These are phyloP conservation scores for Apotomis betuletana DNA, from an alignment of 2,888 invertebrate genomes.

Conservation along the genomic window DNA sequence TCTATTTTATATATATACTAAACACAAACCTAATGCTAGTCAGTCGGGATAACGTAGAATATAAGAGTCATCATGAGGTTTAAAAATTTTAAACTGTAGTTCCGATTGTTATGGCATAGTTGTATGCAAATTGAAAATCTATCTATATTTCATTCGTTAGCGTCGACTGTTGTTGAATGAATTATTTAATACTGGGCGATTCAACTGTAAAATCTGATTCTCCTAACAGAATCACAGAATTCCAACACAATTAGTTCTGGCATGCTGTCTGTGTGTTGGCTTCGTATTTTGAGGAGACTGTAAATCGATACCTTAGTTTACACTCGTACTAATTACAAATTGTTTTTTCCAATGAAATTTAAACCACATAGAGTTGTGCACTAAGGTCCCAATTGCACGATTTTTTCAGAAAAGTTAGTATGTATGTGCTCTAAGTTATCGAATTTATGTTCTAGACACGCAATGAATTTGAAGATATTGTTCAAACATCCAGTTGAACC, in stretches of 20 bases:
- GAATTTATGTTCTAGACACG: no score
- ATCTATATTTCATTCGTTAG: slow-evolving; percentile 40
- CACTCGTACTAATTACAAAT: no score
- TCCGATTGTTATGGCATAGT: slow-evolving; percentile 36
- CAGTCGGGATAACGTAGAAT: slow-evolving; percentile 66
- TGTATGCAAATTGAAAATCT: slow-evolving; percentile 22
- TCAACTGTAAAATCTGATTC: not conserved
- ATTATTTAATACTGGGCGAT: slow-evolving; percentile 19
- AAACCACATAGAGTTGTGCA: no score
- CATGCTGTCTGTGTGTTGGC: no score
- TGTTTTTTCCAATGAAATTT: no score
- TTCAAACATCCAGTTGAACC: slow-evolving; percentile 51
- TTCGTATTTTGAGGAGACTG: no score
- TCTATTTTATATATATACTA: slow-evolving; percentile 81
- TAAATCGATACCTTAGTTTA: no score
- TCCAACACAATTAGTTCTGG: no score
- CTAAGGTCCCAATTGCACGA: no score
- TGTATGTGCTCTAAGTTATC: no score
- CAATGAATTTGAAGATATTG: no score
- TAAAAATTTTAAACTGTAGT: slow-evolving; percentile 40
- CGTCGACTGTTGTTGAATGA: slow-evolving; percentile 34
- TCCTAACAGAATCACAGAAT: not conserved
- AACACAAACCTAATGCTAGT: slow-evolving; percentile 78
- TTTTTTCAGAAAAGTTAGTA: no score
- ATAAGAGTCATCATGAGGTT: slow-evolving; percentile 54